These are phyloP conservation scores for Rhagoletis pomonella DNA, from an alignment of 1,140 invertebrate species.

Conservation along the genomic window DNA sequence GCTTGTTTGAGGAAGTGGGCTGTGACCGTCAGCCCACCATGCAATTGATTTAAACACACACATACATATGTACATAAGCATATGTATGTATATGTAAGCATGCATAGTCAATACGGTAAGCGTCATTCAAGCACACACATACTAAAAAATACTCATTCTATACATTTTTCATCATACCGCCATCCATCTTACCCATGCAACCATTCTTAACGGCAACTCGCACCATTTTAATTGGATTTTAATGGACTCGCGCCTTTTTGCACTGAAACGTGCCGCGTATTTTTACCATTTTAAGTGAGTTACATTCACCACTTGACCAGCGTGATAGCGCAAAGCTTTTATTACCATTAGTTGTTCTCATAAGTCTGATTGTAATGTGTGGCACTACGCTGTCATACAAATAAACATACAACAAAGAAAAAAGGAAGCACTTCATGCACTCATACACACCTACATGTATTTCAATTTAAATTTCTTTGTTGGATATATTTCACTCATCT, in stretches of 20 bases:
- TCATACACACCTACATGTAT: not conserved
- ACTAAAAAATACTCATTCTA: too few species aligned
- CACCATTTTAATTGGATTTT: conserved; percentile 48
- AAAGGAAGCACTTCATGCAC: too few species aligned
- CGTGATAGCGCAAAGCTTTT: not conserved
- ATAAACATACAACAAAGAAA: not conserved
- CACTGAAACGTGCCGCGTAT: conserved; percentile 20
- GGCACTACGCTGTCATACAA: too few species aligned
- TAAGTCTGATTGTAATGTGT: not conserved
- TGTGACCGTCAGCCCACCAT: not conserved
- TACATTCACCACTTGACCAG: not conserved
- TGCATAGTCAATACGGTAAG: not conserved
- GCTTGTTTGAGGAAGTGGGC: conserved; percentile 36
- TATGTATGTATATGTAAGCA: not conserved
- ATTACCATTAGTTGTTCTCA: conserved; percentile 9
- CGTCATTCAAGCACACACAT: not conserved
- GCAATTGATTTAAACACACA: conserved; percentile 28
- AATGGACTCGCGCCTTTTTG: conserved; percentile 12
- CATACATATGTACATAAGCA: not conserved
- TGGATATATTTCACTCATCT: not conserved
- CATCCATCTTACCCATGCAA: not conserved
- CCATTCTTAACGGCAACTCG: conserved; percentile 6
- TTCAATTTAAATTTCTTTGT: not conserved
- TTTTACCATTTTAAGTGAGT: conserved; percentile 8
- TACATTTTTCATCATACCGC: not conserved